phyloP scores from a whole-genome alignment of 2,888 invertebrate genomes.

The Cylloceria caligata region DNA sequence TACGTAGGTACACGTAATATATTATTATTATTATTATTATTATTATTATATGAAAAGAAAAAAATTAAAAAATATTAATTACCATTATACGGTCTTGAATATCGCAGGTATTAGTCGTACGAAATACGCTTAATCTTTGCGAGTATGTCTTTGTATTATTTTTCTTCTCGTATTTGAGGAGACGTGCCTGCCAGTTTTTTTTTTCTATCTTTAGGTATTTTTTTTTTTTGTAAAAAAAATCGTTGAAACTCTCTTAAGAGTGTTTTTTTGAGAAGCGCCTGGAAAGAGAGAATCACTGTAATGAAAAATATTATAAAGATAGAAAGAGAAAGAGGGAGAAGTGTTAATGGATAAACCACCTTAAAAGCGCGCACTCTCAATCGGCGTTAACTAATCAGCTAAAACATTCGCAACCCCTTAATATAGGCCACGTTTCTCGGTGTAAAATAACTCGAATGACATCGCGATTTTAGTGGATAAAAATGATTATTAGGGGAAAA shows the following conservation, averaged over 20 bases:
- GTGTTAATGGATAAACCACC: background rate
- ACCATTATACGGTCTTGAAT: slow-evolving; percentile 17
- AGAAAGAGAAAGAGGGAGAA: background rate
- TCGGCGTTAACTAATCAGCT: background rate
- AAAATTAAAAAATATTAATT: slow-evolving; percentile 41
- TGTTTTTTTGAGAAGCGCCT: background rate
- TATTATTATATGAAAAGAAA: slow-evolving; percentile 60
- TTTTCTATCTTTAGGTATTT: background rate
- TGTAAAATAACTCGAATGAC: background rate
- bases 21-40: slow-evolving; percentile 39
- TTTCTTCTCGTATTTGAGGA: slow-evolving; percentile 9
- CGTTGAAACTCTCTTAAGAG: background rate
- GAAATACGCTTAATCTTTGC: slow-evolving; percentile 23
- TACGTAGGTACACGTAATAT: slow-evolving; percentile 66
- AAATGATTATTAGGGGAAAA: slow-evolving; percentile 15
- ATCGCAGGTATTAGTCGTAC: slow-evolving; percentile 13
- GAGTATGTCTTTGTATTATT: slow-evolving; percentile 19
- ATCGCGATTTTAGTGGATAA: background rate
- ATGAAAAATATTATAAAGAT: background rate
- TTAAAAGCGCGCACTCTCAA: background rate
- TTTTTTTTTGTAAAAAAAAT: background rate
- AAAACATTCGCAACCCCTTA: background rate
- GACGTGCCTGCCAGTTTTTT: slow-evolving; percentile 6
- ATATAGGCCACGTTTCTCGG: slow-evolving; percentile 31
- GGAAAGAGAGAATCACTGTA: background rate